These are phyloP conservation scores for Callithrix jacchus DNA, from an alignment of 2,113 vertebrate species.

Conservation along the genomic window DNA sequence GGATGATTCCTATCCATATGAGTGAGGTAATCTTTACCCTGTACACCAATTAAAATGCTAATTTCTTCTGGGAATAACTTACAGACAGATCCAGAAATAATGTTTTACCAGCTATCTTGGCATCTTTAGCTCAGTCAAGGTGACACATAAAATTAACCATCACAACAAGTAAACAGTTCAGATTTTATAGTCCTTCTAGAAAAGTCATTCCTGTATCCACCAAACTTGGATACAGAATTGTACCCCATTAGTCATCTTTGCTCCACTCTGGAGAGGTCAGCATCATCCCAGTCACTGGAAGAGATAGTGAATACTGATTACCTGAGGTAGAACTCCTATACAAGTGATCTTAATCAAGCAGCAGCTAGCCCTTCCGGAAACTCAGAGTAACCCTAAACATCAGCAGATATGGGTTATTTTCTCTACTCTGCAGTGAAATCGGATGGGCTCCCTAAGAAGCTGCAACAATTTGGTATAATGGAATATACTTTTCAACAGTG, in stretches of 20 bases:
- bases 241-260: not conserved
- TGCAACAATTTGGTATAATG: not conserved
- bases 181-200: not conserved
- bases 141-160: not conserved
- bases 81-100: not conserved
- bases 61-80: not conserved
- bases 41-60: not conserved
- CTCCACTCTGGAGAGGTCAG: not conserved
- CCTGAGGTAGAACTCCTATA: not conserved
- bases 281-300: not conserved
- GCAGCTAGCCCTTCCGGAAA: not conserved
- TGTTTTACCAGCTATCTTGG: not conserved
- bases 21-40: not conserved
- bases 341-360: not conserved
- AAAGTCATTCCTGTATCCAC: not conserved
- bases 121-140: not conserved
- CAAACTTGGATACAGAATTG: not conserved
- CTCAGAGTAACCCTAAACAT: not conserved
- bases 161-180: not conserved
- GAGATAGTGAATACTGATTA: not conserved
- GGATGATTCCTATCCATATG: not conserved
- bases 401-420: not conserved
- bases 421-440: not conserved
- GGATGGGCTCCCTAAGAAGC: not conserved
- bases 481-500: not conserved